phyloP scores from a whole-genome alignment of 2,797 vertebrate species.

The Leucoraja ocellata region DNA sequence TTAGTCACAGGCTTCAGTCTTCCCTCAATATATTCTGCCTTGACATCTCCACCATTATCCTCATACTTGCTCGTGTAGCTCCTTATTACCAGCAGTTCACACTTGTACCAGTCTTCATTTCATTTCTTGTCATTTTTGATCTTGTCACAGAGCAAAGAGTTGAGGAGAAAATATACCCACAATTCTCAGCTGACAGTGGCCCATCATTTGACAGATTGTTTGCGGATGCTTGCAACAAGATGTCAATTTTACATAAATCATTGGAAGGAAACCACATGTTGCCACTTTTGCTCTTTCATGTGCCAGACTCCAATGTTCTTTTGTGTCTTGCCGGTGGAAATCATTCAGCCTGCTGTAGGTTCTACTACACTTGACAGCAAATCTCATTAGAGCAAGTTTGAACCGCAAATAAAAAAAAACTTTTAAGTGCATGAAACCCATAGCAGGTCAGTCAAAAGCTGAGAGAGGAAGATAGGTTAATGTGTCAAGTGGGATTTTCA shows the following conservation, averaged over 20 bases:
- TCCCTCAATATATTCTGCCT: neutral
- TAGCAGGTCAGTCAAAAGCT: constrained; percentile 9
- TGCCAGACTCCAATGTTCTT: neutral
- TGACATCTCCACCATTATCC: constrained; percentile 26
- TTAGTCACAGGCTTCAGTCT: constrained; percentile 22
- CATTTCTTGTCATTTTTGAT: constrained; percentile 45
- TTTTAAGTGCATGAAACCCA: constrained; percentile 20
- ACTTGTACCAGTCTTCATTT: constrained; percentile 4
- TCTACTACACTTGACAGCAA: neutral
- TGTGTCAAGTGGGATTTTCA: constrained; percentile 29
- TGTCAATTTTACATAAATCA: constrained; percentile 38
- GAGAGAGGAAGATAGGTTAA: constrained; percentile 7
- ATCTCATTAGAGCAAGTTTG: constrained; percentile 17
- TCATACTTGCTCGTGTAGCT: constrained; percentile 24
- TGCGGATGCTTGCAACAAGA: constrained; percentile 33
- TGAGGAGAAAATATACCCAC: constrained; percentile 36
- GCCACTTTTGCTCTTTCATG: constrained; percentile 18
- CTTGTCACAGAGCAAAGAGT: constrained; percentile 40
- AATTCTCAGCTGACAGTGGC: constrained; percentile 34
- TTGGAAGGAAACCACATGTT: constrained; percentile 27
- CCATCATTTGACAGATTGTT: constrained; percentile 32
- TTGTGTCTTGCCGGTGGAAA: constrained; percentile 6
- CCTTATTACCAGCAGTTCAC: constrained; percentile 43
- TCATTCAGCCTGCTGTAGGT: neutral
- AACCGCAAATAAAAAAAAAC: constrained; percentile 25